A percentile compares a stretch with the other conserved stretches of the same genome.
Evolutionary conservation across 2,797 vertebrate genomes (phyloP).

Genomic region (Pangasius mekongensis): DNA sequence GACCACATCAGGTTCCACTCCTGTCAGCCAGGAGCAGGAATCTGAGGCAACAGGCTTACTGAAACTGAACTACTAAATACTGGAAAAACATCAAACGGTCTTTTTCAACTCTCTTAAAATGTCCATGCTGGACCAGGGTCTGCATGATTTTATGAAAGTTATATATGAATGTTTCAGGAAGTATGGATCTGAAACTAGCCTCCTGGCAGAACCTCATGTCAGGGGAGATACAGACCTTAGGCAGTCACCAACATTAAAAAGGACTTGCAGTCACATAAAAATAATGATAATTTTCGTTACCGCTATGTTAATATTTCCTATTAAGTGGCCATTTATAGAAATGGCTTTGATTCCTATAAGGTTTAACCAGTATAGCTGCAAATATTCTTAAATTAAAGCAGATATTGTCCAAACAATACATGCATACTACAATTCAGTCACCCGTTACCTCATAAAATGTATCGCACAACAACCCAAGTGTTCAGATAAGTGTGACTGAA

Average conservation of each 20-base stretch:
- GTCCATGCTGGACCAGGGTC: background rate
- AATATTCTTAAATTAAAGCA: slow-evolving; percentile 2
- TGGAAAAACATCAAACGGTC: background rate
- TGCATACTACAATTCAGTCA: slow-evolving; percentile 22
- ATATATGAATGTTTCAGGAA: background rate
- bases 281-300: background rate
- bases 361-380: slow-evolving; percentile 5
- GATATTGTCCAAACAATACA: background rate
- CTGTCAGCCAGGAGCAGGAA: background rate
- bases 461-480: background rate
- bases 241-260: background rate
- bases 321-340: background rate
- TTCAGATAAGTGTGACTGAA: slow-evolving; percentile 8
- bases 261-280: background rate
- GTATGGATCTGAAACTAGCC: background rate
- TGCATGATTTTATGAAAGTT: background rate
- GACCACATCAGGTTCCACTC: background rate
- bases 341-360: background rate
- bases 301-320: background rate
- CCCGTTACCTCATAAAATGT: background rate
- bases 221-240: background rate
- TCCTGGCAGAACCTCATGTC: background rate
- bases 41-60: background rate
- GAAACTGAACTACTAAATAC: background rate
- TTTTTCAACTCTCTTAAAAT: background rate